These are phyloP conservation scores for Eristalis arbustorum DNA, from an alignment of 2,888 invertebrate genomes.

Conservation along the genomic window DNA sequence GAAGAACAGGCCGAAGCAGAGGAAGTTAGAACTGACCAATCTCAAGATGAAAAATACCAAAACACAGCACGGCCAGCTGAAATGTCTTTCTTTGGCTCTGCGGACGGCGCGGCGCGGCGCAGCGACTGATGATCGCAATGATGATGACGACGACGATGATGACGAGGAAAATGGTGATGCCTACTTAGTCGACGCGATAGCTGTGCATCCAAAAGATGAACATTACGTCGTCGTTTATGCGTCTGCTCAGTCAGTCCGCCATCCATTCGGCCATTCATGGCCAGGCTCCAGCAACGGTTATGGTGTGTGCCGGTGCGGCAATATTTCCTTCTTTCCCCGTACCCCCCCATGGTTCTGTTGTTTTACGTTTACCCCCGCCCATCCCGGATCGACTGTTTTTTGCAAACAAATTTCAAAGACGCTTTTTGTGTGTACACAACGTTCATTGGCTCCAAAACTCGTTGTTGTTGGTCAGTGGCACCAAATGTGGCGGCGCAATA, in stretches of 20 bases:
- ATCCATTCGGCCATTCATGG: slow-evolving; percentile 33
- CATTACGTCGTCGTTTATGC: slow-evolving; percentile 35
- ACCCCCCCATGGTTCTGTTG: slow-evolving; percentile 22
- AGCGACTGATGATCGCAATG: neutral
- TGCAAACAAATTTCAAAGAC: slow-evolving; percentile 57
- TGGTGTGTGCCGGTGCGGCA: slow-evolving; percentile 48
- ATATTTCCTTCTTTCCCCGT: slow-evolving; percentile 41
- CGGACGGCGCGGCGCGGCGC: neutral
- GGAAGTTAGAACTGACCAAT: slow-evolving; percentile 53
- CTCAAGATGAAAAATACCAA: slow-evolving; percentile 59
- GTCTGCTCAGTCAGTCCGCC: slow-evolving; percentile 5
- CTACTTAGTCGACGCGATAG: neutral
- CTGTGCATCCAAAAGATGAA: slow-evolving; percentile 47
- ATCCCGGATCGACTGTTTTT: neutral
- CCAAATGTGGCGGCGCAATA: slow-evolving; percentile 16
- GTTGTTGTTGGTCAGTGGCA: slow-evolving; percentile 27
- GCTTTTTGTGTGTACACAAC: slow-evolving; percentile 24
- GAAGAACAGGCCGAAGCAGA: neutral
- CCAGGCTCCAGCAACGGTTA: slow-evolving; percentile 42
- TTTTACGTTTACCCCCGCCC: neutral
- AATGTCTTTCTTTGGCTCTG: slow-evolving; percentile 61
- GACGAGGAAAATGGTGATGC: slow-evolving; percentile 13
- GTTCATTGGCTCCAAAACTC: slow-evolving; percentile 33
- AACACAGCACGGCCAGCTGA: slow-evolving; percentile 57
- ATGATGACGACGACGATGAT: neutral